Conservation (phyloP, 2,888 invertebrate genomes). For the Athalia circularis region DNA sequence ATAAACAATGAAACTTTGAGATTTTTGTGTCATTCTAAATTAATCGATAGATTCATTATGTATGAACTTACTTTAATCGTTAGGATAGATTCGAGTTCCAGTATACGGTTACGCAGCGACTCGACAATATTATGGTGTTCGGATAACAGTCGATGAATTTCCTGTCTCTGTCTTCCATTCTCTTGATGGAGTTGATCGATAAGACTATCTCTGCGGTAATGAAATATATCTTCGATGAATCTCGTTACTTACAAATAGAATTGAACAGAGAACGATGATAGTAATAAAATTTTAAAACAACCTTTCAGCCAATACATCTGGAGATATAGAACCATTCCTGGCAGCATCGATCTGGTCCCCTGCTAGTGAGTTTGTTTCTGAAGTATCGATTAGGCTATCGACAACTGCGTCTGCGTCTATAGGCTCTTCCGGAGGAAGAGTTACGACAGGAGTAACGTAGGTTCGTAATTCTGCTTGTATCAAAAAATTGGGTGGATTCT, state of each 20-base stretch:
- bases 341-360: conserved; percentile 68
- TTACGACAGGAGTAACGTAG: conserved; percentile 95
- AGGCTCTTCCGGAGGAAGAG: conserved; percentile 83
- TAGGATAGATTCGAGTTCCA: conserved; percentile 67
- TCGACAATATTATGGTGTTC: conserved; percentile 68
- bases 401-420: conserved; percentile 78
- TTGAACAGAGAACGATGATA: conserved; percentile 12
- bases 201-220: conserved; percentile 80
- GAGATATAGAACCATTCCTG: conserved; percentile 75
- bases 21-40: not conserved
- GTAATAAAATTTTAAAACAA: conserved; percentile 50
- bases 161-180: conserved; percentile 81
- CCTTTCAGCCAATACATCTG: conserved; percentile 75
- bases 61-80: conserved; percentile 64
- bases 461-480: conserved; percentile 93
- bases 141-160: conserved; percentile 65
- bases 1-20: not conserved
- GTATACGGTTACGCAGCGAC: conserved; percentile 65
- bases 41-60: not conserved
- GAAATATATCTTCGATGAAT: conserved; percentile 23
- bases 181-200: conserved; percentile 89
- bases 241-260: conserved; percentile 23
- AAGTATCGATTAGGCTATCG: conserved; percentile 82
- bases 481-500: conserved; percentile 96
- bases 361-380: conserved; percentile 76